Evolutionary conservation across 2,888 invertebrate species (phyloP).

Genomic region (Elysia crispata): DNA sequence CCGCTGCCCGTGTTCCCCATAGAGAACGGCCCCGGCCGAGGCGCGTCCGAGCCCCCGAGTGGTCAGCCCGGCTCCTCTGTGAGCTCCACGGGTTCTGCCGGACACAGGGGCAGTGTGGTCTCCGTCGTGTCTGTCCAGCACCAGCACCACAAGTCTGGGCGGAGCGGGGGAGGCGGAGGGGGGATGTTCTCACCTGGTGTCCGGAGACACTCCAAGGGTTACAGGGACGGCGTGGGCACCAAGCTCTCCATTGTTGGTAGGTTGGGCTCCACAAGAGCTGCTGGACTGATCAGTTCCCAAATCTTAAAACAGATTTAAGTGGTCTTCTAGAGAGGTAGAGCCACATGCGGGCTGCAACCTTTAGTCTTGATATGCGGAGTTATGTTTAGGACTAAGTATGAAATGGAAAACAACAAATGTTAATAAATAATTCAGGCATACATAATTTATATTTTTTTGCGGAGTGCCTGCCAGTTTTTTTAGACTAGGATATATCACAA

Average conservation of each 20-base stretch:
- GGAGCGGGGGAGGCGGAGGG: neutral
- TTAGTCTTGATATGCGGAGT: too few species aligned
- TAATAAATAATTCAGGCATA: too few species aligned
- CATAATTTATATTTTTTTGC: too few species aligned
- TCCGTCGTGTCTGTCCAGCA: constrained; percentile 27
- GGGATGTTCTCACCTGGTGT: constrained; percentile 41
- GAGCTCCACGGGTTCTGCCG: neutral
- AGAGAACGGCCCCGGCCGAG: neutral
- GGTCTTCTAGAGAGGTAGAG: too few species aligned
- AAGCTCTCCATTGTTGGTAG: constrained; percentile 47
- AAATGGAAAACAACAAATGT: too few species aligned
- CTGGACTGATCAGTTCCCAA: too few species aligned
- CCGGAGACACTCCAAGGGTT: constrained; percentile 47
- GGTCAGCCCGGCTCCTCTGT: neutral
- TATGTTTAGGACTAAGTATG: too few species aligned
- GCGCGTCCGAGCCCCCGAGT: neutral
- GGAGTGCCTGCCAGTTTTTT: too few species aligned
- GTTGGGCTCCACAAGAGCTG: too few species aligned
- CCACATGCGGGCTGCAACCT: too few species aligned
- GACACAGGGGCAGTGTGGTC: constrained; percentile 30
- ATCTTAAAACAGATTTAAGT: too few species aligned
- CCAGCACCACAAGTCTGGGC: constrained; percentile 25
- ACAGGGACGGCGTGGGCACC: constrained; percentile 47
- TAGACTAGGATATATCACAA: too few species aligned
- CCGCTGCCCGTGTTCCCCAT: neutral